Conservation (phyloP, 2,113 vertebrate species). For the Caracal caracal region DNA sequence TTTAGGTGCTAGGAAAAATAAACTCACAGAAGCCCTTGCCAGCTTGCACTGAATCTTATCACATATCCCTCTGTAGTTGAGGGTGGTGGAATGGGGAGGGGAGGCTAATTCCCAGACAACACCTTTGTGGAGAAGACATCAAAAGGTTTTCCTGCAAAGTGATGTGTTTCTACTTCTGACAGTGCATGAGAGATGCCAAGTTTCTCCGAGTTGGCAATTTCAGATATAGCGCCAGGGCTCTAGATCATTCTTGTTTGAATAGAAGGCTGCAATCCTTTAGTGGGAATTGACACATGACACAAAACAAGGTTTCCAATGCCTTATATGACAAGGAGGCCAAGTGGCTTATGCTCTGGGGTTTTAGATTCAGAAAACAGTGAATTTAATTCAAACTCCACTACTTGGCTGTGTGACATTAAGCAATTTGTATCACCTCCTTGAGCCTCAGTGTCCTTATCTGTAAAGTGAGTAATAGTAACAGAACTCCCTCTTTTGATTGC, state of each 20-base stretch:
- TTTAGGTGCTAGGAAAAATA: not conserved
- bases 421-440: not conserved
- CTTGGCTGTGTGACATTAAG: not conserved
- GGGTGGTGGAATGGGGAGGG: fast-evolving
- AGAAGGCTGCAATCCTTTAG: not conserved
- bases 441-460: not conserved
- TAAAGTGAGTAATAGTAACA: not conserved
- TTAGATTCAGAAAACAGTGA: not conserved
- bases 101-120: not conserved
- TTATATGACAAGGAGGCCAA: not conserved
- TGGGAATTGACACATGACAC: not conserved
- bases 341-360: not conserved
- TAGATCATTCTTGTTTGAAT: not conserved
- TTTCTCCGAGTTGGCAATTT: not conserved
- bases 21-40: not conserved
- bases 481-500: not conserved
- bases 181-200: not conserved
- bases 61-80: not conserved
- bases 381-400: not conserved
- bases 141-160: conserved; percentile 27
- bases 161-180: not conserved
- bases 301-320: conserved; percentile 10
- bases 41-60: not conserved
- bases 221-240: not conserved
- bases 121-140: not conserved